phyloP scores from a whole-genome alignment of 2,888 invertebrate genomes.

The Rhaphigaster nebulosa region DNA sequence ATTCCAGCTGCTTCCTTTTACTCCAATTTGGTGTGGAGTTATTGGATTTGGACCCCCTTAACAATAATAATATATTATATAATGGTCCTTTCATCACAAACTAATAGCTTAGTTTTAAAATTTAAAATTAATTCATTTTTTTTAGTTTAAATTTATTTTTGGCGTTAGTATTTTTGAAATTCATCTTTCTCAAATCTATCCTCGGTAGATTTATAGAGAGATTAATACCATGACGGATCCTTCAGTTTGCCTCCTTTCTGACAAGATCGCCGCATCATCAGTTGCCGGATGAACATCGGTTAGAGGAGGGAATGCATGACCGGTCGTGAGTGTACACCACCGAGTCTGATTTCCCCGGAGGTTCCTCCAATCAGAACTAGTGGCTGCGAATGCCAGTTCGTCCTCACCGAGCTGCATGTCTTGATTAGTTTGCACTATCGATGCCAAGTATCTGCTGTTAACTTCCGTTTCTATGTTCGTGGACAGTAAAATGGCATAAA shows the following conservation, averaged over 20 bases:
- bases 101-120: too few species aligned
- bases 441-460: neutral
- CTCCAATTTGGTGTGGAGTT: too few species aligned
- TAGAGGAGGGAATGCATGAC: neutral
- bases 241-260: neutral
- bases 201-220: too few species aligned
- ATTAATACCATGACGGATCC: neutral
- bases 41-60: too few species aligned
- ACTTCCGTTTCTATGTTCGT: neutral
- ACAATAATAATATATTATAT: too few species aligned
- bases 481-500: too few species aligned
- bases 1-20: too few species aligned
- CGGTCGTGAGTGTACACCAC: neutral
- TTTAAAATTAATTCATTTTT: too few species aligned
- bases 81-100: too few species aligned
- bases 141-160: too few species aligned
- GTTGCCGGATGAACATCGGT: neutral
- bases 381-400: neutral
- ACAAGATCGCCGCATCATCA: neutral
- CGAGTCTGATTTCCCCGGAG: conserved; percentile 11
- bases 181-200: too few species aligned
- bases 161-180: too few species aligned
- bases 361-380: conserved; percentile 6
- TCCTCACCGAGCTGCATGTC: neutral
- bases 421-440: neutral